Evolutionary conservation across 2,113 vertebrate species (phyloP).

Genomic region (Malurus cyaneus): DNA sequence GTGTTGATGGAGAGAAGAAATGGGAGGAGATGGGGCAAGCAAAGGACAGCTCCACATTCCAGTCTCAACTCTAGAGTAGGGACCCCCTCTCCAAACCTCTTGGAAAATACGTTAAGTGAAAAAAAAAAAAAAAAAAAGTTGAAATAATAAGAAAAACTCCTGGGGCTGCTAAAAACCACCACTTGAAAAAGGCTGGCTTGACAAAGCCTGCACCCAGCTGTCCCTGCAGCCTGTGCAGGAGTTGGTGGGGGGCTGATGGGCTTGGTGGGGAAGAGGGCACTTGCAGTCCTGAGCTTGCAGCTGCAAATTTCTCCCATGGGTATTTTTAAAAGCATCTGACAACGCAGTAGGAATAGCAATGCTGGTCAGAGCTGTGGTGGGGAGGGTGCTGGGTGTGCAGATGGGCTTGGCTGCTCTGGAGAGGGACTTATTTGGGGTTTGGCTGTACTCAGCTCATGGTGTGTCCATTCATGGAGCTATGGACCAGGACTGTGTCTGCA

Average conservation of each 20-base stretch:
- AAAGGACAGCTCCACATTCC: accelerated
- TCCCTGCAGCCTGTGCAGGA: background rate
- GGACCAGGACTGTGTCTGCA: background rate
- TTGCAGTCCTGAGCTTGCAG: background rate
- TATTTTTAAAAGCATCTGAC: background rate
- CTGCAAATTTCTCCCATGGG: background rate
- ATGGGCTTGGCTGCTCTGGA: background rate
- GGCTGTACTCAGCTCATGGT: accelerated
- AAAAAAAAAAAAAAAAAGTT: background rate
- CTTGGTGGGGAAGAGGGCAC: background rate
- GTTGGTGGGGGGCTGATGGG: background rate
- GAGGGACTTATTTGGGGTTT: background rate
- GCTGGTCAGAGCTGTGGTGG: background rate
- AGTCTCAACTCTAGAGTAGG: background rate
- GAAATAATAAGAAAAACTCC: background rate
- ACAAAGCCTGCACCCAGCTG: background rate
- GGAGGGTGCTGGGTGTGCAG: accelerated
- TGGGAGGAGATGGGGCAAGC: background rate
- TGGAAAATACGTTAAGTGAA: background rate
- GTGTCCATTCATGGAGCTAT: background rate
- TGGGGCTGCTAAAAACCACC: background rate
- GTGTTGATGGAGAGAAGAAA: background rate
- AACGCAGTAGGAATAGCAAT: background rate
- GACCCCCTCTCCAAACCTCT: background rate
- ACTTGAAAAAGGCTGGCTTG: background rate